These are phyloP conservation scores for Dugesia japonica DNA, from an alignment of 2,888 invertebrate genomes.

Conservation along the genomic window DNA sequence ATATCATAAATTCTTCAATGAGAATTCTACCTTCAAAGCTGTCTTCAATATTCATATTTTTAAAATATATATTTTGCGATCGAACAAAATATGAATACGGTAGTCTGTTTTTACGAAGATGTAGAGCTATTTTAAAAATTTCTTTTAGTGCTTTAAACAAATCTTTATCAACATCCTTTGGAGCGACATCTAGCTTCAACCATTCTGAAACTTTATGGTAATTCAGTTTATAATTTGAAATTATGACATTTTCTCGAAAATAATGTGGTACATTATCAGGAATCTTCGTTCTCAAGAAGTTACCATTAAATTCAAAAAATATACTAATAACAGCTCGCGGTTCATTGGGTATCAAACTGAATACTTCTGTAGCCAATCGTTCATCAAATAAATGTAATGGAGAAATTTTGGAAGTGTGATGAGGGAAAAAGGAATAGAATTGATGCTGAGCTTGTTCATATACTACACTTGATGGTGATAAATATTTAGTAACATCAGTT, in stretches of 20 bases:
- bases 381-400: background rate
- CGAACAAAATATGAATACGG: background rate
- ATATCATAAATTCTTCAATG: background rate
- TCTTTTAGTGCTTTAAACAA: background rate
- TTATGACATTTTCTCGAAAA: background rate
- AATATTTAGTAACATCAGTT: background rate
- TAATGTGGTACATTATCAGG: background rate
- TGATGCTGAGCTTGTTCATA: background rate
- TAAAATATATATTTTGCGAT: background rate
- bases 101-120: background rate
- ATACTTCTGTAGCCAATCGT: background rate
- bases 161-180: background rate
- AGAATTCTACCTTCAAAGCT: background rate
- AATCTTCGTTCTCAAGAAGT: no score
- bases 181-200: background rate
- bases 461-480: background rate
- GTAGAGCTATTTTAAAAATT: background rate
- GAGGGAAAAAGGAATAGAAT: background rate
- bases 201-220: background rate
- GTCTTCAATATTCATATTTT: background rate
- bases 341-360: background rate
- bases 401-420: no score
- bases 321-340: constrained; percentile 5
- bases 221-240: background rate
- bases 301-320: background rate